Percentiles rank a stretch among this genome's conserved stretches.
Conservation (phyloP, 1,140 invertebrate genomes). For the Leptopilina boulardi region DNA sequence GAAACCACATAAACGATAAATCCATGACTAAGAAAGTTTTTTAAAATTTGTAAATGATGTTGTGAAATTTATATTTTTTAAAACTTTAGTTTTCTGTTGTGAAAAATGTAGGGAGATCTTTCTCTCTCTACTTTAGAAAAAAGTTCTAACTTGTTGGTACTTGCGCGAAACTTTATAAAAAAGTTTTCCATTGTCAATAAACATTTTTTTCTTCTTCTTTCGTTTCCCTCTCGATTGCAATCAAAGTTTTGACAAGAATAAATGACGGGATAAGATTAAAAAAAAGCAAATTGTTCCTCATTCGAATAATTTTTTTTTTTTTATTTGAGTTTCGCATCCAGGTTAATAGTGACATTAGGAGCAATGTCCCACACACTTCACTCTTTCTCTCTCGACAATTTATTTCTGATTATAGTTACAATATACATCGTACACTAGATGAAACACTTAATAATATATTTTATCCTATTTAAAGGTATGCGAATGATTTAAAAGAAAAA, state of each 20-base stretch:
- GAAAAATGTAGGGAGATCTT: not conserved
- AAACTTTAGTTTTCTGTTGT: not conserved
- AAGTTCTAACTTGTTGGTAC: slow-evolving; percentile 8
- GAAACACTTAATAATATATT: slow-evolving; percentile 69
- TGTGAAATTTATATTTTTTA: slow-evolving; percentile 7
- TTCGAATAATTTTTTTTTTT: slow-evolving; percentile 20
- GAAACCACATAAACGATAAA: not conserved
- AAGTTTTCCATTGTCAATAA: not conserved
- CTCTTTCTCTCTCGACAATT: slow-evolving; percentile 62
- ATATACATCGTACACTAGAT: slow-evolving; percentile 71
- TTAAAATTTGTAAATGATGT: slow-evolving; percentile 7
- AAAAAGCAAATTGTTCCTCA: not conserved
- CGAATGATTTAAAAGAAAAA: slow-evolving; percentile 1
- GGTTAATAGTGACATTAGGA: slow-evolving; percentile 38
- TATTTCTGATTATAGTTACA: slow-evolving; percentile 72
- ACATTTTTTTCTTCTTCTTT: not conserved
- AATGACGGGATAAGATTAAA: not conserved
- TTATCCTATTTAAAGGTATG: slow-evolving; percentile 62
- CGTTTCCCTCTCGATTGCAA: not conserved
- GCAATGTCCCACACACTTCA: slow-evolving; percentile 32
- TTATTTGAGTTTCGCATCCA: slow-evolving; percentile 33
- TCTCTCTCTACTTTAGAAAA: not conserved
- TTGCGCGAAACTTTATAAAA: not conserved
- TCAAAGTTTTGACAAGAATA: not conserved
- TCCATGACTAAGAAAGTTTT: not conserved